Evolutionary conservation across 2,888 invertebrate species (phyloP).

Genomic region (Calameuta filiformis): DNA sequence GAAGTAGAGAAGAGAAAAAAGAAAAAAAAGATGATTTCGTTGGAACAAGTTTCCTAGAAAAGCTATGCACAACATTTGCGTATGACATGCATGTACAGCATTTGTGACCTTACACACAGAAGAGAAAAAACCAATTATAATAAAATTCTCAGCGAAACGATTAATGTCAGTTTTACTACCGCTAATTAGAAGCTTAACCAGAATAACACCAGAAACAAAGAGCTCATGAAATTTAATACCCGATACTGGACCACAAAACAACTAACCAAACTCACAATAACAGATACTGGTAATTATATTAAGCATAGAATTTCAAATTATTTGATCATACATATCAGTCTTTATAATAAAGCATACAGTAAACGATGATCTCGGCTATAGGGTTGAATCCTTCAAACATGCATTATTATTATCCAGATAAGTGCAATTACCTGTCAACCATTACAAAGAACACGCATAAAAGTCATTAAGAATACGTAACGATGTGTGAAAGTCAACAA

Average conservation of each 20-base stretch:
- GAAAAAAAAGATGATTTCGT: no score
- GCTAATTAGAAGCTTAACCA: neutral
- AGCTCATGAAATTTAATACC: neutral
- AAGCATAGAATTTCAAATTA: neutral
- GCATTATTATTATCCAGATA: neutral
- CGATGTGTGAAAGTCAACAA: neutral
- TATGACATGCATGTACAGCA: neutral
- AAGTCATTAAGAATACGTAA: neutral
- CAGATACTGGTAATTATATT: neutral
- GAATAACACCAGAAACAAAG: neutral
- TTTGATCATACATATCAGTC: neutral
- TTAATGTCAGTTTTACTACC: neutral
- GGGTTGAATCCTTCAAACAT: neutral
- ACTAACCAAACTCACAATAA: neutral
- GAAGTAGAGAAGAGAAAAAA: no score
- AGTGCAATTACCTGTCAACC: neutral
- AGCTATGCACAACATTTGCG: no score
- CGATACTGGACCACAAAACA: neutral
- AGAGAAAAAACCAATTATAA: neutral
- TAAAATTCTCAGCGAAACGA: neutral
- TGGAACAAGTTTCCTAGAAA: no score
- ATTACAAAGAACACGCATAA: neutral
- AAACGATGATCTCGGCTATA: neutral
- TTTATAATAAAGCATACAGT: neutral
- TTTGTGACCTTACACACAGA: neutral